These are phyloP conservation scores for Rattus rattus DNA, from an alignment of 2,113 vertebrate species.

Conservation along the genomic window DNA sequence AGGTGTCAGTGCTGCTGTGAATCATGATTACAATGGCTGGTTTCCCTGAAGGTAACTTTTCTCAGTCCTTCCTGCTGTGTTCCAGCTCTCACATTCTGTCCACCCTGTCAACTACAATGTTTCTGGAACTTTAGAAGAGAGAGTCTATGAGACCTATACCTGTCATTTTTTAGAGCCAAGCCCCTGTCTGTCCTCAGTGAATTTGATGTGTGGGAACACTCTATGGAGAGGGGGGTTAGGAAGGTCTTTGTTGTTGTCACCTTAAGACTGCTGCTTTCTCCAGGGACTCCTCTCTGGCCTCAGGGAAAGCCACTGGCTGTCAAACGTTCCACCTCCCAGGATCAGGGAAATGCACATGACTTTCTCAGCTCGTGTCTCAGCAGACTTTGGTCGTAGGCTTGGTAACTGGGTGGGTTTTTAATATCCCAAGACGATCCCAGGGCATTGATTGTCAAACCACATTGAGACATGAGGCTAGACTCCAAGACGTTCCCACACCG, in stretches of 20 bases:
- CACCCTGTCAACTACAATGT: neutral
- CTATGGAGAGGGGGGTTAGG: neutral
- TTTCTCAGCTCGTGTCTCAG: neutral
- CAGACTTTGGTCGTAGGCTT: neutral
- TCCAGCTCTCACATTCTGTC: neutral
- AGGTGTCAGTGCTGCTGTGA: neutral
- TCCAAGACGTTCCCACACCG: too few species aligned
- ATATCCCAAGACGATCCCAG: rapidly evolving
- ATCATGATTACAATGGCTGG: neutral
- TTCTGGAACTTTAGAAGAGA: too few species aligned
- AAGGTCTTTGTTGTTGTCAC: neutral
- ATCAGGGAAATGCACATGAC: rapidly evolving
- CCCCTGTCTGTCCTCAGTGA: neutral
- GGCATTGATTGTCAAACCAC: neutral
- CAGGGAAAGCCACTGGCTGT: neutral
- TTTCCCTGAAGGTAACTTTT: neutral
- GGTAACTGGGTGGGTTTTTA: neutral
- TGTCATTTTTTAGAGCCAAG: neutral
- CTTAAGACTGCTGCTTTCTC: neutral
- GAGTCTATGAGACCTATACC: neutral
- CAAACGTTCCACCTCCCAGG: neutral
- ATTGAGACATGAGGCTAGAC: neutral
- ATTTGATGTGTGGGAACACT: neutral
- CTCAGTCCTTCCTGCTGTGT: neutral
- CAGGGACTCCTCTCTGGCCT: neutral